phyloP scores from a whole-genome alignment of 2,888 invertebrate genomes.

The Netelia fuscicornis region DNA sequence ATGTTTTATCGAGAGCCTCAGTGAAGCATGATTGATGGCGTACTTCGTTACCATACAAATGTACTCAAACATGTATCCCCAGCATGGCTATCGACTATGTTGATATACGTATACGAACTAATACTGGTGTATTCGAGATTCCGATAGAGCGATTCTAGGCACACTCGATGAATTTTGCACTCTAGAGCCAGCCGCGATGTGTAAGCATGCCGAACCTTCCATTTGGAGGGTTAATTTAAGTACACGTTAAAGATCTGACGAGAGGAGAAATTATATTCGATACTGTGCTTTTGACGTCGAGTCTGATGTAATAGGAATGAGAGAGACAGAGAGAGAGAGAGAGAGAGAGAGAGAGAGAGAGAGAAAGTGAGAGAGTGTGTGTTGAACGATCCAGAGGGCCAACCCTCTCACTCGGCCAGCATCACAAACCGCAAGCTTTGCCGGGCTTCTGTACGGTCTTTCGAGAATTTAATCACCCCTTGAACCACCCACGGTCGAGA shows the following conservation, averaged over 20 bases:
- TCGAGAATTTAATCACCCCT: conserved; percentile 55
- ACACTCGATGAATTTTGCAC: neutral
- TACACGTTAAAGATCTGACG: neutral
- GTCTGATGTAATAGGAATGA: neutral
- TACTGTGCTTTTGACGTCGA: conserved; percentile 2
- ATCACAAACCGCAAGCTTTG: conserved; percentile 43
- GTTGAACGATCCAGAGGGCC: neutral
- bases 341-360: neutral
- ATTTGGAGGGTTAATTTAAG: conserved; percentile 14
- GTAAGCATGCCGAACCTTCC: neutral
- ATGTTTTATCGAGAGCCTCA: conserved; percentile 70
- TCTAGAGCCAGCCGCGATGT: conserved; percentile 15
- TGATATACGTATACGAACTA: conserved; percentile 32
- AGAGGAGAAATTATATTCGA: conserved; percentile 51
- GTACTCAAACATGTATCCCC: conserved; percentile 48
- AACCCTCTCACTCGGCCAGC: neutral
- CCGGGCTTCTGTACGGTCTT: conserved; percentile 34
- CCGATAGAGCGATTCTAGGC: conserved; percentile 18
- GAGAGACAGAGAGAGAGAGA: neutral
- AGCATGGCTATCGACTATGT: conserved; percentile 8
- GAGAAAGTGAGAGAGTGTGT: conserved; percentile 1
- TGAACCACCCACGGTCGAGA: conserved; percentile 29
- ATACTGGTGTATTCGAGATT: conserved; percentile 4
- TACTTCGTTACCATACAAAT: conserved; percentile 56
- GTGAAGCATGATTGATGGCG: conserved; percentile 74